Evolutionary conservation across 1,140 invertebrate genomes (phyloP).

Genomic region (Lepidurus couesii): DNA sequence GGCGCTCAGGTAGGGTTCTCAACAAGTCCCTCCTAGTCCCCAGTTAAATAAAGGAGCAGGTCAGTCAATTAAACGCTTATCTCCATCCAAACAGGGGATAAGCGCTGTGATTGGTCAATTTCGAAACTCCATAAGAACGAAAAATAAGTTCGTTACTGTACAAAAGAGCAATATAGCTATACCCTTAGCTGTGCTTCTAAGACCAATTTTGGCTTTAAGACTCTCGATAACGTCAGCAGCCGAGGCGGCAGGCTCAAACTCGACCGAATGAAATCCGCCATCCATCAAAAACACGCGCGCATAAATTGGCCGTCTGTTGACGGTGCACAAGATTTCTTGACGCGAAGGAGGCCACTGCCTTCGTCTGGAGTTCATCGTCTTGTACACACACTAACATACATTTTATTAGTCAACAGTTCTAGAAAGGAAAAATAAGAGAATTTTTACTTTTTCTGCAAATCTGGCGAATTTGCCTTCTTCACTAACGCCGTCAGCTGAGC

Average conservation of each 20-base stretch:
- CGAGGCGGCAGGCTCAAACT: slow-evolving; percentile 90
- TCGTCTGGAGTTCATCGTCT: slow-evolving; percentile 76
- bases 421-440: slow-evolving; percentile 3
- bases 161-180: slow-evolving; percentile 29
- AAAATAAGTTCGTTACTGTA: too few species aligned
- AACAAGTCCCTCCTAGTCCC: too few species aligned
- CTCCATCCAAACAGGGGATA: too few species aligned
- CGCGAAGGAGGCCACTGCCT: slow-evolving; percentile 86
- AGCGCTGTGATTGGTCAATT: too few species aligned
- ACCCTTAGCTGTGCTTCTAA: slow-evolving; percentile 72
- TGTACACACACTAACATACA: slow-evolving; percentile 60
- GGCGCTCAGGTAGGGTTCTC: too few species aligned
- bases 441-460: slow-evolving; percentile 77
- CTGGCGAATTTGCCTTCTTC: slow-evolving; percentile 92
- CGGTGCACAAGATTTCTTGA: slow-evolving; percentile 88
- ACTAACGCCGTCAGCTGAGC: slow-evolving; percentile 78
- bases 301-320: slow-evolving; percentile 81
- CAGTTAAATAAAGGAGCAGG: too few species aligned
- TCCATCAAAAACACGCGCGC: slow-evolving; percentile 89
- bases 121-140: too few species aligned
- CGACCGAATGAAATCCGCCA: slow-evolving; percentile 79
- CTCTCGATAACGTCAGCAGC: slow-evolving; percentile 83
- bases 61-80: too few species aligned
- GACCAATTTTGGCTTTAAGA: slow-evolving; percentile 85
- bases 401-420: slow-evolving; percentile 28